A percentile compares a stretch with the other conserved stretches of the same genome.
These are phyloP conservation scores for Drosophila prolongata DNA, from an alignment of 2,888 invertebrate species.

Conservation along the genomic window DNA sequence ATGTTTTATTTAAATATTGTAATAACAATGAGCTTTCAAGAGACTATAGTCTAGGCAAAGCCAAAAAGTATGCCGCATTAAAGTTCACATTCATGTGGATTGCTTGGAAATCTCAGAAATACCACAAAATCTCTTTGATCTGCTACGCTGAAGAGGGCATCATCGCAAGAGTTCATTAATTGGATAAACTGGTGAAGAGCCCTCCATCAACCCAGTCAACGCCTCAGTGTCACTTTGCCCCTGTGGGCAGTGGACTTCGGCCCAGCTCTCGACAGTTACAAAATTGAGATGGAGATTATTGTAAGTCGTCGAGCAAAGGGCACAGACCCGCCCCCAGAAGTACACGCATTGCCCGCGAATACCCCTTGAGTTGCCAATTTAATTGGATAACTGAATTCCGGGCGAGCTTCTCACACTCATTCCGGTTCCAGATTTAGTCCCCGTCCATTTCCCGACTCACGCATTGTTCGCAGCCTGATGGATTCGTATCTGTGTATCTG, in stretches of 20 bases:
- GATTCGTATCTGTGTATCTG: slow-evolving; percentile 24
- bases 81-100: background rate
- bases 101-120: background rate
- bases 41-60: background rate
- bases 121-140: slow-evolving; percentile 18
- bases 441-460: slow-evolving; percentile 56
- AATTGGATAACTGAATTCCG: slow-evolving; percentile 66
- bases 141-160: slow-evolving; percentile 18
- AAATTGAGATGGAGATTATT: slow-evolving; percentile 49
- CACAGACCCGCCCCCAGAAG: slow-evolving; percentile 19
- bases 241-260: slow-evolving; percentile 61
- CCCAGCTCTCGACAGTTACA: slow-evolving; percentile 42
- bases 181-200: slow-evolving; percentile 30
- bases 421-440: slow-evolving; percentile 37
- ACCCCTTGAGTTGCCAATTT: slow-evolving; percentile 71
- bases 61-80: slow-evolving; percentile 21
- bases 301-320: slow-evolving; percentile 42
- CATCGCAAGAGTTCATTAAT: slow-evolving; percentile 19
- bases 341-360: slow-evolving; percentile 8
- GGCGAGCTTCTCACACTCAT: slow-evolving; percentile 70
- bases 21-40: slow-evolving; percentile 1
- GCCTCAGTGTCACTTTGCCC: slow-evolving; percentile 43
- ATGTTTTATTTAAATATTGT: background rate
- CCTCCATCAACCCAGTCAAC: slow-evolving; percentile 50
- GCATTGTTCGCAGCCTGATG: slow-evolving; percentile 67